Base-by-base conservation (phyloP, 2,888 invertebrate genomes). In the Zygaena filipendulae region DNA sequence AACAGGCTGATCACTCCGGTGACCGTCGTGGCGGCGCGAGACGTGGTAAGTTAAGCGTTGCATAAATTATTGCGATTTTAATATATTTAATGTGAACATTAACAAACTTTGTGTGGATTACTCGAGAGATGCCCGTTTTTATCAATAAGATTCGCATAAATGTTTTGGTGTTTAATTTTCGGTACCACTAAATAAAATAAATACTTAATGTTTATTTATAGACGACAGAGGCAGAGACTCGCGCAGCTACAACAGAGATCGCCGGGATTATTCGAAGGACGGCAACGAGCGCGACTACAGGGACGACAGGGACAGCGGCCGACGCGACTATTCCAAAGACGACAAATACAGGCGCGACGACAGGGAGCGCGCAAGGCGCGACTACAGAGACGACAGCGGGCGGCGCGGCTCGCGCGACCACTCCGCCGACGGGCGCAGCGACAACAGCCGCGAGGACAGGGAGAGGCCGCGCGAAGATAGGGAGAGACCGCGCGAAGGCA, bases 1-100 rank as follows among this genome's bases (percentile, higher is more conserved):
- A 49, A 27, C 55, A 79, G 77, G 68, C 59, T 42, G 79, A 77
- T 50, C 62, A 74, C 54, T 74, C 75, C 25, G 67, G 64, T 27
- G 79, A 77, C 30, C 68, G 75, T 38, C 71, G 75, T 34, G 56
- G 53, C 13, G 67, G 60, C 13, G 52, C 61, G 7, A 67, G 71
- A 47, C 72, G 72, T 34, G 79, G 77, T 79, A 47, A 52, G 63
- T 51, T n/a, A n/a, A n/a, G n/a, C n/a, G 35, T 30, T 26, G 3
- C 6, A 21, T 16, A 20, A 11, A 23, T 8, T 5, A 32, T 33
- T 33, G 10, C 8, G 2, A 10, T 25, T 3, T 28, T 21, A n/a
- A 2, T 25, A 8, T 10, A n/a, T n/a, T n/a, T n/a, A n/a, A n/a
- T n/a, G n/a, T n/a, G n/a, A n/a, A n/a, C n/a, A n/a, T n/a, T n/a